A percentile compares a stretch with the other conserved stretches of the same genome.
phyloP scores from a whole-genome alignment of 1,140 invertebrate genomes.

The Drosophila albomicans region DNA sequence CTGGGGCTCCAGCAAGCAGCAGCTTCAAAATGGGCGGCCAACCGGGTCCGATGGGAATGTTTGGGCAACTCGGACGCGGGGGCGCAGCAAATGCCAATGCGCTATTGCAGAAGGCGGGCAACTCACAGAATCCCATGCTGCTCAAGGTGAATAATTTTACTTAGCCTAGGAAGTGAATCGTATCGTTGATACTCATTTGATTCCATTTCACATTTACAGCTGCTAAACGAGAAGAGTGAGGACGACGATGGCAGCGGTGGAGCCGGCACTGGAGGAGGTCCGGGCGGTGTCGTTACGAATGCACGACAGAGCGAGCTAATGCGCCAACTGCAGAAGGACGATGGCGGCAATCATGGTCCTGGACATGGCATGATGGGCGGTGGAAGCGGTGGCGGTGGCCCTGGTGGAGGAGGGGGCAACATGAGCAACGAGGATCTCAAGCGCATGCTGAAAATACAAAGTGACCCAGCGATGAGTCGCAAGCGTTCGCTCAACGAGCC shows the following conservation, averaged over 20 bases:
- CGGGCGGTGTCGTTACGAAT: conserved; percentile 46
- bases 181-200: neutral
- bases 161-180: neutral
- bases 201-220: conserved; percentile 86
- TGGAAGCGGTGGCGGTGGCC: conserved; percentile 22
- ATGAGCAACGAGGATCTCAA: conserved; percentile 84
- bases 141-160: conserved; percentile 87
- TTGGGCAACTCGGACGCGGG: conserved; percentile 50
- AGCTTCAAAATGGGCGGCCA: conserved; percentile 66
- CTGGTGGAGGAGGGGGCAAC: conserved; percentile 40
- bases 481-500: conserved; percentile 90
- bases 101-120: conserved; percentile 70
- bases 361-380: conserved; percentile 89
- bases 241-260: conserved; percentile 88
- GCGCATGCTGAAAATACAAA: conserved; percentile 86
- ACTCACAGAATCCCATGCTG: conserved; percentile 88
- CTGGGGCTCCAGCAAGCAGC: conserved; percentile 54
- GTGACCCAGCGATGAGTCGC: conserved; percentile 86
- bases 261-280: conserved; percentile 43
- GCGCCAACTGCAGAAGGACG: conserved; percentile 91
- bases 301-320: conserved; percentile 91
- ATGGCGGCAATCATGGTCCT: conserved; percentile 85
- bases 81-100: conserved; percentile 28
- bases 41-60: conserved; percentile 53
- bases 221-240: conserved; percentile 93